A percentile compares a stretch with the other conserved stretches of the same genome.
Evolutionary conservation across 2,797 vertebrate genomes (phyloP).

Genomic region (Crenuchus spilurus): DNA sequence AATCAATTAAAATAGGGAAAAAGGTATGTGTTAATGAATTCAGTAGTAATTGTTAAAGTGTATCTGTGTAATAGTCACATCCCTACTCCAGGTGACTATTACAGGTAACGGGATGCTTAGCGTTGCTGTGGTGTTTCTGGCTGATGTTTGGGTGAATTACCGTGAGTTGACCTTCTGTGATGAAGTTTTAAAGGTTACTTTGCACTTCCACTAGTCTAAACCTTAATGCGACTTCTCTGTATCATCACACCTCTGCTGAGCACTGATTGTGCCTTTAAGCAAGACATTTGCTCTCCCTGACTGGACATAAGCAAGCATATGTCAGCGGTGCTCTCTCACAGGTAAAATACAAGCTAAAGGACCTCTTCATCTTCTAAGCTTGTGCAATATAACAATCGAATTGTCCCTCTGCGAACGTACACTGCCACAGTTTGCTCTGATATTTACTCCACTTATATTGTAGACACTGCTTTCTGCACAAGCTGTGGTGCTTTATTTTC

Average conservation of each 20-base stretch:
- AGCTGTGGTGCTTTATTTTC: too few species aligned
- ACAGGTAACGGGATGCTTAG: background rate
- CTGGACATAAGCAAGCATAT: background rate
- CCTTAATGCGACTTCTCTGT: too few species aligned
- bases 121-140: background rate
- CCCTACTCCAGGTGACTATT: too few species aligned
- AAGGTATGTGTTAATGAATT: background rate
- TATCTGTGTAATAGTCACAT: too few species aligned
- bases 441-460: too few species aligned
- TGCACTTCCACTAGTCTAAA: background rate
- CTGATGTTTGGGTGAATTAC: background rate
- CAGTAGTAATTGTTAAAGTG: too few species aligned
- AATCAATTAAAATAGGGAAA: too few species aligned
- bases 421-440: too few species aligned
- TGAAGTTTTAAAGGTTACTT: background rate
- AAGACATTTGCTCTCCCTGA: background rate
- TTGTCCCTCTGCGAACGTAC: too few species aligned
- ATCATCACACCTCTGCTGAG: too few species aligned
- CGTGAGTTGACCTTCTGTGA: background rate
- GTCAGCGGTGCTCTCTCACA: background rate
- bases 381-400: too few species aligned
- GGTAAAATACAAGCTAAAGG: background rate
- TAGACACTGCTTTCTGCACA: too few species aligned
- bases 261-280: background rate
- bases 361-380: background rate